A percentile compares a stretch with the other conserved stretches of the same genome.
Evolutionary conservation across 2,113 vertebrate species (phyloP).

Genomic region (Oncorhynchus masou): DNA sequence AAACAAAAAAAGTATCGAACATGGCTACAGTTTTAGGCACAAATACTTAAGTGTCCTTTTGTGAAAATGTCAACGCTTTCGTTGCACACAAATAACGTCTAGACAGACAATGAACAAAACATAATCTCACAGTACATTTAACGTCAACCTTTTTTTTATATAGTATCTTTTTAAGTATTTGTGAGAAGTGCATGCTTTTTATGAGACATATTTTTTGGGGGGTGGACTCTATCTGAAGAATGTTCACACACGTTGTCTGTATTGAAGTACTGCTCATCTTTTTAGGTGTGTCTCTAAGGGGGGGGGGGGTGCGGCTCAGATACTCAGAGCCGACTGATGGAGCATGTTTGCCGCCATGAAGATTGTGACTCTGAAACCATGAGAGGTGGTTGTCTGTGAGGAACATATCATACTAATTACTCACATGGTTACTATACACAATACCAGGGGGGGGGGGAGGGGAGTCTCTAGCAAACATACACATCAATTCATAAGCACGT

Average conservation of each 20-base stretch:
- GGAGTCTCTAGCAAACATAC: not conserved
- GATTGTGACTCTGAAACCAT: constrained; percentile 29
- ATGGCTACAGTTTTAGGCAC: constrained; percentile 89
- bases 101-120: constrained; percentile 82
- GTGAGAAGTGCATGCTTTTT: constrained; percentile 85
- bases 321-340: constrained; percentile 51
- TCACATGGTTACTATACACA: not conserved
- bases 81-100: constrained; percentile 79
- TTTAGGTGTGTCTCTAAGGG: constrained; percentile 36
- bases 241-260: constrained; percentile 62
- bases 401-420: not conserved
- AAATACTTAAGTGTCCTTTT: constrained; percentile 77
- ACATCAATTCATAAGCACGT: not conserved
- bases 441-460: not conserved
- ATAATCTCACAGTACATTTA: constrained; percentile 81
- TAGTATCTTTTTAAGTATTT: constrained; percentile 75
- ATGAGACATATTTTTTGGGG: constrained; percentile 43
- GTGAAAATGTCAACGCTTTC: constrained; percentile 74
- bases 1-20: constrained; percentile 58
- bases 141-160: constrained; percentile 75
- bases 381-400: constrained; percentile 7
- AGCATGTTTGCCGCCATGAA: constrained; percentile 16
- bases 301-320: constrained; percentile 54
- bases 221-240: constrained; percentile 65
- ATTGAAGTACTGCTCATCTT: constrained; percentile 48